These are phyloP conservation scores for Drosophila ambigua DNA, from an alignment of 1,140 invertebrate genomes.

Conservation along the genomic window DNA sequence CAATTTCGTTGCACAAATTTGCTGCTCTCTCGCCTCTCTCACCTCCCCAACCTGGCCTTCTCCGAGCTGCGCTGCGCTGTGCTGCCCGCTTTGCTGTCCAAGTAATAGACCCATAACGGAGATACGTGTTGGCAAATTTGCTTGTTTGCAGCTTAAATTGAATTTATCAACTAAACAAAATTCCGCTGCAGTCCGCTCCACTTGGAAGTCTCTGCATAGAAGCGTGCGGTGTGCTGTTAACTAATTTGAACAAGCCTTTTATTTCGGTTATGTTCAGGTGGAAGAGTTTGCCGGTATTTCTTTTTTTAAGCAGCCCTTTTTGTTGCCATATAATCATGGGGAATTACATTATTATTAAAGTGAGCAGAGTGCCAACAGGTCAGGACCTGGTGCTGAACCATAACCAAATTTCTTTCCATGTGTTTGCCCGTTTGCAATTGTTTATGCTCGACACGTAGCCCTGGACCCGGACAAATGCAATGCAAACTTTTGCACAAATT, in stretches of 20 bases:
- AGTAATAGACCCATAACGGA: conserved; percentile 66
- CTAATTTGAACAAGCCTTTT: background rate
- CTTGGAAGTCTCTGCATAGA: background rate
- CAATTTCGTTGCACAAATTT: conserved; percentile 60
- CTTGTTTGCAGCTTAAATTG: conserved; percentile 51
- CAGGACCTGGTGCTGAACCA: background rate
- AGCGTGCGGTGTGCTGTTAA: background rate
- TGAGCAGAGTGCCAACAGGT: conserved; percentile 21
- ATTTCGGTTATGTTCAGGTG: background rate
- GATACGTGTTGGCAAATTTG: conserved; percentile 52
- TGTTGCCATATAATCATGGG: conserved; percentile 8
- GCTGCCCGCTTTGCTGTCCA: conserved; percentile 31
- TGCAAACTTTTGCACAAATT: conserved; percentile 78
- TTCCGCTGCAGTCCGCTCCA: background rate
- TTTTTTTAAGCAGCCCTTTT: background rate
- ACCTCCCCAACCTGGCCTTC: conserved; percentile 10
- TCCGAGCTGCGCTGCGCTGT: background rate
- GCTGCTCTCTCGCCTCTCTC: background rate
- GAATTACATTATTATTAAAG: conserved; percentile 19
- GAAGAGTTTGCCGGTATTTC: too few relatives aligned
- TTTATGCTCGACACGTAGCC: conserved; percentile 70
- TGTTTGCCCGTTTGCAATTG: conserved; percentile 26
- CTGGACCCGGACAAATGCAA: conserved; percentile 51
- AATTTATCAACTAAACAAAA: conserved; percentile 52
- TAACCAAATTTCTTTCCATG: background rate